Evolutionary conservation across 2,113 vertebrate species (phyloP).

Genomic region (Perognathus longimembris): DNA sequence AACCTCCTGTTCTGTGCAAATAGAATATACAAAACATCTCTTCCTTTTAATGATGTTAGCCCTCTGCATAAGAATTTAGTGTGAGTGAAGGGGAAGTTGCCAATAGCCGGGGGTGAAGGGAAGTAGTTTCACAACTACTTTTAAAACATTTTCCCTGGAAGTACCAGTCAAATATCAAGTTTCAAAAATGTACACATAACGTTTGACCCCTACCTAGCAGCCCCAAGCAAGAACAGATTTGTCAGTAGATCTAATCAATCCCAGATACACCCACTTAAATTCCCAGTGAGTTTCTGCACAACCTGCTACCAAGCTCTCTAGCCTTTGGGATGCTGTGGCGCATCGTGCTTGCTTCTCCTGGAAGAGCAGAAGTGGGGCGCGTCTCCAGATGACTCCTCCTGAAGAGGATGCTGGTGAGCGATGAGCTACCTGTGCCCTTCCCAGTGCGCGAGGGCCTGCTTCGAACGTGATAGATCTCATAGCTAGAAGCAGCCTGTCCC

Average conservation of each 20-base stretch:
- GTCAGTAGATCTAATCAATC: not conserved
- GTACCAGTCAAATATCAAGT: conserved; percentile 5
- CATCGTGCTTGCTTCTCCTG: not conserved
- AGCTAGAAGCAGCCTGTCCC: not conserved
- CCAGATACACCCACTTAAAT: not conserved
- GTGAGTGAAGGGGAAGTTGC: not conserved
- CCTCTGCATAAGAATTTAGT: not conserved
- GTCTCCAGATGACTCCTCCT: not conserved
- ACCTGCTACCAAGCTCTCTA: not conserved
- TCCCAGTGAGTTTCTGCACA: not conserved
- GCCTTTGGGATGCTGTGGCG: not conserved
- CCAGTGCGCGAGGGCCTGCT: not conserved
- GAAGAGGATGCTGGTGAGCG: no score
- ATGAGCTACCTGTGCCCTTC: not conserved
- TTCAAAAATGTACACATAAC: not conserved
- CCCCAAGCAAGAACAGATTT: not conserved
- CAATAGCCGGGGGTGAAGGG: no score
- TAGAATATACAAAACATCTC: not conserved
- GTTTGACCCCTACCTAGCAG: not conserved
- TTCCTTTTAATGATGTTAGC: not conserved
- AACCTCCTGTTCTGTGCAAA: not conserved
- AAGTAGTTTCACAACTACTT: not conserved
- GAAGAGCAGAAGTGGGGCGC: not conserved
- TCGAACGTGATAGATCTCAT: not conserved
- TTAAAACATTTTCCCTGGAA: not conserved